Base-by-base conservation (phyloP, 2,888 invertebrate genomes). In the Xiphydria camelus region DNA sequence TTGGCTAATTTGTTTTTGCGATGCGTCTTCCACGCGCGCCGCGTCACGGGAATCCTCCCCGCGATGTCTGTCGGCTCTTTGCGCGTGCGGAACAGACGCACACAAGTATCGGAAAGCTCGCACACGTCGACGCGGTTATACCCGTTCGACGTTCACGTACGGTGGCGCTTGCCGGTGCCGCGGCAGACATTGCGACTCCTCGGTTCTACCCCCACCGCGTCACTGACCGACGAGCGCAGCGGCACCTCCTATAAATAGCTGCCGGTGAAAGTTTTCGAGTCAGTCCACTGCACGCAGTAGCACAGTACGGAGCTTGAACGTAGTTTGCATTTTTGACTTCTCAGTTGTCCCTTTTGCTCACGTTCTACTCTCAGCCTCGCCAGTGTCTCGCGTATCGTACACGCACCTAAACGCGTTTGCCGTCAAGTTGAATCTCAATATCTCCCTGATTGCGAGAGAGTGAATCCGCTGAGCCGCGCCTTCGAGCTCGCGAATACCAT, bases 101-200 rank as follows among this genome's bases (percentile, higher is more conserved):
- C 29, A 4, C 12, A 29, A 4, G 12, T 14, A 29, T 29, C 14
- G 2, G 12, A 2, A 26, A 12, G 15, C 6, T 12, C 7, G 15
- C 29, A 10, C 3, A 7, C 12, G 15, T 14, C 12, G 29, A 29
- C 6, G 29, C 29, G 12, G 15, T 29, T 29, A 23, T n/a, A 23
- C 23, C 6, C n/a, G 23, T 23, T n/a, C 7, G 7, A n/a, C 23
- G 23, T 23, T 34, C n/a, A n/a, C 37, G 45, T 40, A 45, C 40
- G 32, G 39, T 40, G 45, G 40, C 45, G 45, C 45, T 45, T 40
- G 44, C 23, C 18, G 45, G 39, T 40, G 44, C 23, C 18, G 45
- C 40, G 45, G 45, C 45, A 45, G 45, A 45, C 45, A 40, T 34
- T 20, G 18, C 33, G 45, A 45, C 45, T 45, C 45, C 45, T 32